phyloP scores from a whole-genome alignment of 1,140 invertebrate genomes.

The Teleopsis dalmanni region DNA sequence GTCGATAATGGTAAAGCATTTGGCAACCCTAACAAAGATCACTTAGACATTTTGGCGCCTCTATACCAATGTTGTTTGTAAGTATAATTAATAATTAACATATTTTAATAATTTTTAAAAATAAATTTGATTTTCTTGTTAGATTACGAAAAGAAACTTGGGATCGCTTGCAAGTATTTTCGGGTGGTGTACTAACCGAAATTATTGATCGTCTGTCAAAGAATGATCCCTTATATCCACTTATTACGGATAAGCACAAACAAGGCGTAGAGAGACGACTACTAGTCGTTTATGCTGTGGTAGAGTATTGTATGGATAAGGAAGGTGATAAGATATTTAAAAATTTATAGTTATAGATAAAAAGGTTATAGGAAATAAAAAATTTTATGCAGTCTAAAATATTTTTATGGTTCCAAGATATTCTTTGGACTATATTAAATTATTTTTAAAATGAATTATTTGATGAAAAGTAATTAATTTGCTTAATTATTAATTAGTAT shows the following conservation, averaged over 20 bases:
- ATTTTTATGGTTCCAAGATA: too few relatives aligned
- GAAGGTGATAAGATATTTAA: slow-evolving; percentile 47
- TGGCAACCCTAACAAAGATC: slow-evolving; percentile 76
- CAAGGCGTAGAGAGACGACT: slow-evolving; percentile 73
- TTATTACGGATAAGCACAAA: slow-evolving; percentile 67
- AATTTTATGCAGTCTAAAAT: too few relatives aligned
- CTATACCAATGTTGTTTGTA: slow-evolving; percentile 86
- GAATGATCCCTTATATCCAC: slow-evolving; percentile 47
- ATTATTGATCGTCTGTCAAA: slow-evolving; percentile 47
- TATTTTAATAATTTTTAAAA: background rate
- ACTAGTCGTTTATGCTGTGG: slow-evolving; percentile 60
- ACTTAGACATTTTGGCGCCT: slow-evolving; percentile 79
- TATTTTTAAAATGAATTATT: too few relatives aligned
- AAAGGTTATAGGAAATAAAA: too few relatives aligned
- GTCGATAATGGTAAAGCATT: slow-evolving; percentile 94
- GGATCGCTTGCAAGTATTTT: slow-evolving; percentile 60
- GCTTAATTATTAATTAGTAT: too few relatives aligned
- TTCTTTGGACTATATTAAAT: too few relatives aligned
- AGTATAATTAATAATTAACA: slow-evolving; percentile 37
- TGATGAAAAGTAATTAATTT: background rate
- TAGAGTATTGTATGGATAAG: slow-evolving; percentile 61
- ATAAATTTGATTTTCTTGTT: slow-evolving; percentile 34
- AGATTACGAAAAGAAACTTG: slow-evolving; percentile 63
- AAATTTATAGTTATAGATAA: slow-evolving; percentile 23
- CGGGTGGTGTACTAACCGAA: slow-evolving; percentile 56